These are phyloP conservation scores for Ganaspis brasiliensis DNA, from an alignment of 2,888 invertebrate genomes.

Conservation along the genomic window DNA sequence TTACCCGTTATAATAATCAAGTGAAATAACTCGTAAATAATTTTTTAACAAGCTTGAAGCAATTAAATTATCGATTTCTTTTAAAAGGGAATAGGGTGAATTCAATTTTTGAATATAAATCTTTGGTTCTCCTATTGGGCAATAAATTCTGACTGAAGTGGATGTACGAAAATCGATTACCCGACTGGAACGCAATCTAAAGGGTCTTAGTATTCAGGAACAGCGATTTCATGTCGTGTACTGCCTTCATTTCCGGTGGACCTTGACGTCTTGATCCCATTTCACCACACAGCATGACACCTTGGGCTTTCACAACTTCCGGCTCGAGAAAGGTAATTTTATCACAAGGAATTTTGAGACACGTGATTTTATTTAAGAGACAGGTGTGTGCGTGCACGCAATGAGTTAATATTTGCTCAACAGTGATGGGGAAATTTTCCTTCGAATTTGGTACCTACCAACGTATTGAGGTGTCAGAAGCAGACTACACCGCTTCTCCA, in stretches of 20 bases:
- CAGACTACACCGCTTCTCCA: conserved; percentile 66
- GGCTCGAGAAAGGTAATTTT: conserved; percentile 62
- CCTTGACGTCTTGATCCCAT: conserved; percentile 54
- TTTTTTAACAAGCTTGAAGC: background rate
- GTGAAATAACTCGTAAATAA: too few relatives aligned
- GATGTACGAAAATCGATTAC: conserved; percentile 38
- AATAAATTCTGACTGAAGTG: conserved; percentile 1
- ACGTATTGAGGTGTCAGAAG: conserved; percentile 68
- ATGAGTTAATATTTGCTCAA: conserved; percentile 24
- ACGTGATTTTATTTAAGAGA: conserved; percentile 59
- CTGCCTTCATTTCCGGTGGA: conserved; percentile 58
- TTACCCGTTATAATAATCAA: too few relatives aligned
- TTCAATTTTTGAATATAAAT: background rate
- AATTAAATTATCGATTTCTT: conserved; percentile 4
- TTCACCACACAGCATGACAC: conserved; percentile 55
- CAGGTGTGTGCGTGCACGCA: conserved; percentile 52
- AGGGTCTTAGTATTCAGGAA: conserved; percentile 42
- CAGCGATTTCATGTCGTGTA: conserved; percentile 50
- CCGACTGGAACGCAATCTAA: conserved; percentile 32
- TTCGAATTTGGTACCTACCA: conserved; percentile 39
- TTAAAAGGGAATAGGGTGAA: background rate
- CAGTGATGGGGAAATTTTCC: conserved; percentile 51
- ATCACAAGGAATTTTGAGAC: conserved; percentile 54
- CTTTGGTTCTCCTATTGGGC: background rate
- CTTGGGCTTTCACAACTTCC: conserved; percentile 50